phyloP scores from a whole-genome alignment of 1,140 invertebrate species.

The Nasonia giraulti region DNA sequence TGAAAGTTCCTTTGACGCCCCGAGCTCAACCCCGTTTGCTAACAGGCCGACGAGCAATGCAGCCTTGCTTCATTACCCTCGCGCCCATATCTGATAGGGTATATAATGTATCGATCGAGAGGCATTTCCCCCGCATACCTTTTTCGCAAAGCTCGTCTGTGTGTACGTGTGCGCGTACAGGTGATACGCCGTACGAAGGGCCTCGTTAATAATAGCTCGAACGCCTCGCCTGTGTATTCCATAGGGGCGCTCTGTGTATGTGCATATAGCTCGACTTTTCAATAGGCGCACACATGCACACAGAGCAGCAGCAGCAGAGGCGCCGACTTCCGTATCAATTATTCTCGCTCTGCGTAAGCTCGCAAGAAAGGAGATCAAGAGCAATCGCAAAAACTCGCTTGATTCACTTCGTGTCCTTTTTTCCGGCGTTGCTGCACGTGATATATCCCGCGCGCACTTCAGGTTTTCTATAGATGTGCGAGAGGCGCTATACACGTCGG shows the following conservation, averaged over 20 bases:
- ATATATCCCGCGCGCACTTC: not conserved
- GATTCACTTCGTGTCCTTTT: not conserved
- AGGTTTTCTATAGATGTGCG: not conserved
- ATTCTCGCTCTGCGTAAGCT: not conserved
- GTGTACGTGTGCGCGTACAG: no score
- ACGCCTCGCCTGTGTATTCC: not conserved
- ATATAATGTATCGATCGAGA: no score
- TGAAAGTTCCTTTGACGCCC: constrained; percentile 25
- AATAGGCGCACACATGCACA: not conserved
- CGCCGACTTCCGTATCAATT: not conserved
- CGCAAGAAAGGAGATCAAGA: not conserved
- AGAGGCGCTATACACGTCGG: not conserved
- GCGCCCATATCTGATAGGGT: not conserved
- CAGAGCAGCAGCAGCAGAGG: no score
- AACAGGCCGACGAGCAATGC: constrained; percentile 4
- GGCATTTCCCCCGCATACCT: not conserved
- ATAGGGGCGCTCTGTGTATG: no score
- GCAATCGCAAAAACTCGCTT: not conserved
- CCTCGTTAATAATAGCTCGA: constrained; percentile 3
- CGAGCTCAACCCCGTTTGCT: not conserved
- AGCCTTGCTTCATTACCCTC: not conserved
- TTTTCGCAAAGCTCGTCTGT: not conserved
- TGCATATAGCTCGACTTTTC: not conserved
- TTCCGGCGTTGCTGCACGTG: not conserved
- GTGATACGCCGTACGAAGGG: not conserved